Evolutionary conservation across 2,888 invertebrate genomes (phyloP), one percentile per base, ranked within the genome.

Genomic region (Nomada goodeniana): DNA sequence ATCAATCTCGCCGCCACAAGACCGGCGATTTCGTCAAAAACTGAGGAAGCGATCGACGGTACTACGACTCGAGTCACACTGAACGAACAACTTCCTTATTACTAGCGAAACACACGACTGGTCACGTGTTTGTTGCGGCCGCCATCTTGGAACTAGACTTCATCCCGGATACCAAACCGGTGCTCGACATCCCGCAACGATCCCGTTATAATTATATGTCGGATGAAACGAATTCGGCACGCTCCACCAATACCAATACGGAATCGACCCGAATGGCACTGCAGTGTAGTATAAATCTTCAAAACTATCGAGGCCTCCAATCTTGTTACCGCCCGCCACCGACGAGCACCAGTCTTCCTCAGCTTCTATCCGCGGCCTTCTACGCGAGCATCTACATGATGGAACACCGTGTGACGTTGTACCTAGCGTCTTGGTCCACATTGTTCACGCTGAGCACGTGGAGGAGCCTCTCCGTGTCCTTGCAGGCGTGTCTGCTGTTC

Each of bases 341-440:
- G 9, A 47, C 57, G 29, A 79, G 69, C 69, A 29, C 11, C 59
- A 68, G 50, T 53, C 72, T 11, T 47, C 47, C 73, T 44, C 53
- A 52, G 57, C 47, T 53, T 57, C 65, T 36, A 64, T 60, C 59
- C 67, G 52, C 59, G 57, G n/a, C 59, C 26, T 69, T 36, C 65
- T 67, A 63, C 44, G 57, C 13, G 44, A 74, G 65, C 82, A 76
- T 84, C 88, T 92, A 93, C 93, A 93, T 93, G 86, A 93, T 89
- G 79, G 92, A 92, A 90, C 93, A 93, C 84, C 92, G 91, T 89
- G 92, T 90, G 83, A 91, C 91, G 88, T 92, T 92, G 91, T 93
- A 93, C 89, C 91, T 91, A 91, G 90, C 90, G 89, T 92, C 91
- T 93, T 93, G 93, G 93, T 93, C 93, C 93, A 93, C 92, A 89